A percentile compares a stretch with the other conserved stretches of the same genome.
Conservation (phyloP, 1,140 invertebrate genomes). For the Orius insidiosus region DNA sequence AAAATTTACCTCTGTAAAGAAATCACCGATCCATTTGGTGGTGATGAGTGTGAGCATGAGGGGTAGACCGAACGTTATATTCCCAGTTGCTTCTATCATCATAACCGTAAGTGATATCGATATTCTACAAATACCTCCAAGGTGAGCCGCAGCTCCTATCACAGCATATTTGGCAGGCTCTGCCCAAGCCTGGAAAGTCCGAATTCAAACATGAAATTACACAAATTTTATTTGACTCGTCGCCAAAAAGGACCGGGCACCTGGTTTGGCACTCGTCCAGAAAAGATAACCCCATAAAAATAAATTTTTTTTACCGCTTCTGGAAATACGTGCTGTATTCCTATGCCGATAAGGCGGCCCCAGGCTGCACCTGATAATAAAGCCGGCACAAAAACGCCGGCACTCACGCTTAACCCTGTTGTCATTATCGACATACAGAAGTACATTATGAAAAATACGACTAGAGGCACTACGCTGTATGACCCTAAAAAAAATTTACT, state of each 20-base stretch:
- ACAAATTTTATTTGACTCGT: no score
- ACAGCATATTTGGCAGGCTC: conserved; percentile 92
- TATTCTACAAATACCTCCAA: conserved; percentile 95
- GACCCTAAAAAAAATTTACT: conserved; percentile 45
- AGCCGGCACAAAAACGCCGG: conserved; percentile 94
- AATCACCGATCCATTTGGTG: conserved; percentile 95
- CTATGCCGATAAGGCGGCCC: conserved; percentile 66
- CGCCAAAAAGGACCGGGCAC: no score
- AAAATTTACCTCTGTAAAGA: conserved; percentile 79
- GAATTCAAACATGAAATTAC: no score
- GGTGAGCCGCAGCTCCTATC: conserved; percentile 85
- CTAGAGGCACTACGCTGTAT: conserved; percentile 60
- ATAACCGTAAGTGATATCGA: conserved; percentile 91
- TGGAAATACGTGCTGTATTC: conserved; percentile 20
- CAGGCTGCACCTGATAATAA: conserved; percentile 90
- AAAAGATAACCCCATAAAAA: background rate
- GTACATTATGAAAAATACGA: conserved; percentile 70
- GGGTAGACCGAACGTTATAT: conserved; percentile 79
- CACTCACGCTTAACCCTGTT: conserved; percentile 84
- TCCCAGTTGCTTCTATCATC: conserved; percentile 89
- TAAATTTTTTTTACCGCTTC: conserved; percentile 17
- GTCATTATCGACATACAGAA: conserved; percentile 83
- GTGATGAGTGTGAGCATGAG: conserved; percentile 83
- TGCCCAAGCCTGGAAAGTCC: conserved; percentile 25
- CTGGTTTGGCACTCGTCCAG: background rate